Conservation (phyloP, 1,140 invertebrate genomes). For the Macrocentrus cingulum region DNA sequence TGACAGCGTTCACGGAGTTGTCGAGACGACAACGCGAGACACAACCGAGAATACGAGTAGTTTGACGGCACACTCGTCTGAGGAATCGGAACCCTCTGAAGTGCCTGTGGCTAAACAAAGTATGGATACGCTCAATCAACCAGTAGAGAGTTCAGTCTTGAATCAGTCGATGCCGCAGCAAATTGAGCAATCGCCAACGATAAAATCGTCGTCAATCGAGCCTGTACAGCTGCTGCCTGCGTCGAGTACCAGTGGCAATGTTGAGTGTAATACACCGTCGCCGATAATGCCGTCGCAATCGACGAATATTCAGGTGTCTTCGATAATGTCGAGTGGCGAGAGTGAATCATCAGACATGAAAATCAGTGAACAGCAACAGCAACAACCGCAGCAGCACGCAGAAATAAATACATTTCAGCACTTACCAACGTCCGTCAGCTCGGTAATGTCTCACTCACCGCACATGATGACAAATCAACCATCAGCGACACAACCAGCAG, state of each 20-base stretch:
- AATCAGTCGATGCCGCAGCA: conserved; percentile 39
- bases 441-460: conserved; percentile 11
- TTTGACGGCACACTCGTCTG: conserved; percentile 34
- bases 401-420: conserved; percentile 36
- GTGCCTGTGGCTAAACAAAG: conserved; percentile 26
- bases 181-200: conserved; percentile 35
- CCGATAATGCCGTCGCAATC: conserved; percentile 40
- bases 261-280: conserved; percentile 42
- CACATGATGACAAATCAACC: conserved; percentile 2
- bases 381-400: no score
- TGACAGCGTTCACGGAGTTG: conserved; percentile 47
- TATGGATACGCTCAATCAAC: conserved; percentile 30
- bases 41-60: conserved; percentile 40
- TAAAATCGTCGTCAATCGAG: conserved; percentile 40
- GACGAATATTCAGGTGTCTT: conserved; percentile 21
- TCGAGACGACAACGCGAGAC: conserved; percentile 49
- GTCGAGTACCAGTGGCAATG: conserved; percentile 51
- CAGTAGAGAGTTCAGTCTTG: conserved; percentile 41
- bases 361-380: conserved; percentile 42
- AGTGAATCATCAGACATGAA: conserved; percentile 42
- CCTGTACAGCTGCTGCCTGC: conserved; percentile 52
- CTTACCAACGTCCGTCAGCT: conserved; percentile 10
- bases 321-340: conserved; percentile 40
- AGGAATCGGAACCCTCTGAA: conserved; percentile 38
- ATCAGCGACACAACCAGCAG: conserved; percentile 31